Base-by-base conservation (phyloP, 1,140 invertebrate genomes). In the Archivesica marissinica region DNA sequence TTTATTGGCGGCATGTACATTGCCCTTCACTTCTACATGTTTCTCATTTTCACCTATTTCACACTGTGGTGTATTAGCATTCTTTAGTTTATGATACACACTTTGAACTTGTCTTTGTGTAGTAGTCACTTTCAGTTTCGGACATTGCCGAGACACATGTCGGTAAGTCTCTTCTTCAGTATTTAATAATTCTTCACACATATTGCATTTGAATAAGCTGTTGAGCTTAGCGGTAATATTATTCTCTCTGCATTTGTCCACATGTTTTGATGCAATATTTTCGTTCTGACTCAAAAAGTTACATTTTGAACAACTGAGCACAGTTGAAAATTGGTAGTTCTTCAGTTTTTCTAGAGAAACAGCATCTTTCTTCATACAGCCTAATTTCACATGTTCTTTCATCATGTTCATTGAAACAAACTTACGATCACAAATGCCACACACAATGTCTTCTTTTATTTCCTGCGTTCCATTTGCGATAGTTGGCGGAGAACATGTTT, bases 131-230 rank as follows among this genome's bases (percentile, higher is more conserved):
- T 76, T 85, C 15, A 85, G n/a, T 39, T 85, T 64, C 25, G 82
- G 59, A 41, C 82, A 85, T 33, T 70, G 74, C 17, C 56, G 61
- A 25, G 61, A 68, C 25, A 85, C 82, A 77, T 85, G 82, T 25
- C 64, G n/a, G 33, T 30, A 68, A 15, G 59, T 59, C 52, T 59
- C 41, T 39, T 85, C 82, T 20, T 54, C 54, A 25, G 39, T 47
- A 20, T 15, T 17, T 44, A 78, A 70, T 35, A 74, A 20, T 52
- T 85, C 61, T 30, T 28, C 4, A 70, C 82, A 85, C 82, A 85
- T 85, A n/a, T 41, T 38, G 56, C 82, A 85, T 17, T 25, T 47
- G 39, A 41, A 85, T 7, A 78, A 4, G 11, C 33, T 41, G 11
- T 50, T 47, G 9, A 83, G 23, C 11, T 47, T n/a, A 59, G 68